Percentiles rank a stretch among this genome's conserved stretches.
Conservation (phyloP, 2,888 invertebrate genomes). For the Entomobrya multifasciata region DNA sequence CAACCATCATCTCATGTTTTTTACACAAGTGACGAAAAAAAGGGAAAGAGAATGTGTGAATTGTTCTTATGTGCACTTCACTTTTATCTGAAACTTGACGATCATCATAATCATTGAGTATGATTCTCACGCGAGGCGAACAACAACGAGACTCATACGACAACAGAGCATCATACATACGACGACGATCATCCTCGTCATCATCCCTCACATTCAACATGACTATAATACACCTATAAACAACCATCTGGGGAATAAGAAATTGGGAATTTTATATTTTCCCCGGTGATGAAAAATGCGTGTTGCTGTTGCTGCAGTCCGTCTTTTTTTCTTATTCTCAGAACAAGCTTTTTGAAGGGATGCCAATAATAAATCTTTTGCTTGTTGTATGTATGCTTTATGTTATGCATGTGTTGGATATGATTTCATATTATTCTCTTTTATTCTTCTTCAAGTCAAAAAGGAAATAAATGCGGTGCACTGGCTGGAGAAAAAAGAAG, state of each 20-base stretch:
- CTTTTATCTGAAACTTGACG: neutral
- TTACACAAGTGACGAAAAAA: neutral
- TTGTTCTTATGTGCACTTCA: neutral
- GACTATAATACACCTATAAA: constrained; percentile 61
- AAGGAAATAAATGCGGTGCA: constrained; percentile 17
- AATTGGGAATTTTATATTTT: constrained; percentile 68
- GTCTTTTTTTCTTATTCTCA: neutral
- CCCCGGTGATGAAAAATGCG: neutral
- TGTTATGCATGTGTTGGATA: constrained; percentile 18
- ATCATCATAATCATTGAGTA: constrained; percentile 36
- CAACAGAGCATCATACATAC: neutral
- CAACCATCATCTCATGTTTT: too few species aligned
- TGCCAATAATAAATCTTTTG: constrained; percentile 65
- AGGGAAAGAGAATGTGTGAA: constrained; percentile 40
- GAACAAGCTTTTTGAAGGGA: constrained; percentile 30
- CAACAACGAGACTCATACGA: neutral
- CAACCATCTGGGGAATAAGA: constrained; percentile 51
- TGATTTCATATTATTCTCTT: constrained; percentile 5
- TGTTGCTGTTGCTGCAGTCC: neutral
- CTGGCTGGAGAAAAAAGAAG: constrained; percentile 2
- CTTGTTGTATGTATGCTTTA: neutral
- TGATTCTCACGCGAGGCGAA: constrained; percentile 48
- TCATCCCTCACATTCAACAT: constrained; percentile 19
- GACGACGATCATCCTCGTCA: too few species aligned
- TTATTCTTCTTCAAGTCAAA: neutral